Base-by-base conservation (phyloP, 1,140 invertebrate genomes). In the Ceratitis capitata region DNA sequence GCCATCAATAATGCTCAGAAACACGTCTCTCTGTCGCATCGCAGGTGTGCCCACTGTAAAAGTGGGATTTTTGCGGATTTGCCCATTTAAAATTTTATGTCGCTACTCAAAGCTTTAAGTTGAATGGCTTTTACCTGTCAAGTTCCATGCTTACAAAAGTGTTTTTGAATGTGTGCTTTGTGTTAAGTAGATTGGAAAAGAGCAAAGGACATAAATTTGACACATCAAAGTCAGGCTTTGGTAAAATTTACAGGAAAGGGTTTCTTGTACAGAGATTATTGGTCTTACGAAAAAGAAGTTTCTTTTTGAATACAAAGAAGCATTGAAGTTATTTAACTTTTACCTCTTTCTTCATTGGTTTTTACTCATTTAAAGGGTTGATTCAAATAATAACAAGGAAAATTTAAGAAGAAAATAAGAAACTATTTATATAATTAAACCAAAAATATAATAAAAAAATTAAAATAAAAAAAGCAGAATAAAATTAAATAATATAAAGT, bases 11-110 rank as follows among this genome's bases (percentile, higher is more conserved):
- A 78, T 78, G 69, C 39, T 78, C 23, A 78, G 9, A 19, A 45
- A 10, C 69, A 78, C 69, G 39, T 78, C 69, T 19, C 39, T 26
- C 10, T 78, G 69, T 26, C 69, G 39, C 69, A 78, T n/a, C 69
- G 39, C 69, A 78, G 69, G 69, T 78, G 69, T 78, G 69, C 69
- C 42, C 69, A 78, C 69, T 45, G 12, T 19, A 78, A 78, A 78
- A 23, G 39, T 45, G 69, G 69, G 39, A 78, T 78, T 78, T 78
- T 45, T 78, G 35, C n/a, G 39, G 69, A 78, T 47, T 78, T 78
- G 42, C 39, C 39, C 69, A 10, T 47, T 78, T 78, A 32, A 26
- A 35, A 78, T 45, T 78, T 78, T 45, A 42, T 19, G 69, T 78
- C 69, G 69, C n/a, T 78, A 26, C 32, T 78, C 45, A 26, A 78